A percentile compares a stretch with the other conserved stretches of the same genome.
These are phyloP conservation scores for Brenthis ino DNA, from an alignment of 2,888 invertebrate genomes.

Conservation along the genomic window DNA sequence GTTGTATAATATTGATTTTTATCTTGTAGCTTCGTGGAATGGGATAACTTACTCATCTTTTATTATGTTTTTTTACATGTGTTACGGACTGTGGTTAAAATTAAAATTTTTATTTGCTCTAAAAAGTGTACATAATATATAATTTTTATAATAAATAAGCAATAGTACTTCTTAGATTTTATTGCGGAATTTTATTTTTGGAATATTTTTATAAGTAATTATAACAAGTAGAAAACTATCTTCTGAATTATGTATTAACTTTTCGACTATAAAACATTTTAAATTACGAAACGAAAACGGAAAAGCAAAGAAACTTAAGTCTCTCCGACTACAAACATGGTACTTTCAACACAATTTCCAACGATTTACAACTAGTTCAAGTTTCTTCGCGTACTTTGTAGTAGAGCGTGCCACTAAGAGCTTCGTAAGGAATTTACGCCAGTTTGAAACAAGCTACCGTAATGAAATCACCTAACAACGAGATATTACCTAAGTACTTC, in stretches of 20 bases:
- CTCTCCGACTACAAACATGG: conserved; percentile 18
- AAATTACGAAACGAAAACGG: conserved; percentile 5
- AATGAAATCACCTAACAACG: conserved; percentile 24
- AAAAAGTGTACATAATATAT: no score
- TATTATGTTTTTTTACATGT: background rate
- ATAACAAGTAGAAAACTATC: background rate
- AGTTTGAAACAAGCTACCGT: conserved; percentile 21
- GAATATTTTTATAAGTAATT: no score
- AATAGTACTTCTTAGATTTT: no score
- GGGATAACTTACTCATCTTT: conserved; percentile 7
- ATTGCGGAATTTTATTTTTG: no score
- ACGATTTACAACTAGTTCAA: conserved; percentile 32
- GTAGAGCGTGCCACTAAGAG: conserved; percentile 20
- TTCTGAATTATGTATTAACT: background rate
- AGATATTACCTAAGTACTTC: conserved; percentile 2
- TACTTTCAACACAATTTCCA: conserved; percentile 28
- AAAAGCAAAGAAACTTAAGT: conserved; percentile 18
- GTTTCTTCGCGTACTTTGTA: conserved; percentile 25
- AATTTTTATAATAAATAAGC: no score
- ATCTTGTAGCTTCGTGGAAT: conserved; percentile 13
- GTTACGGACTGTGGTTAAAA: no score
- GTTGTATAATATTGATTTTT: conserved; percentile 19
- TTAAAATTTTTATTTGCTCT: no score
- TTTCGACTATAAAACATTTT: conserved; percentile 6
- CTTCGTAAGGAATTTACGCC: conserved; percentile 28